Conservation (phyloP, 2,113 vertebrate species). For the Leiothrix lutea region DNA sequence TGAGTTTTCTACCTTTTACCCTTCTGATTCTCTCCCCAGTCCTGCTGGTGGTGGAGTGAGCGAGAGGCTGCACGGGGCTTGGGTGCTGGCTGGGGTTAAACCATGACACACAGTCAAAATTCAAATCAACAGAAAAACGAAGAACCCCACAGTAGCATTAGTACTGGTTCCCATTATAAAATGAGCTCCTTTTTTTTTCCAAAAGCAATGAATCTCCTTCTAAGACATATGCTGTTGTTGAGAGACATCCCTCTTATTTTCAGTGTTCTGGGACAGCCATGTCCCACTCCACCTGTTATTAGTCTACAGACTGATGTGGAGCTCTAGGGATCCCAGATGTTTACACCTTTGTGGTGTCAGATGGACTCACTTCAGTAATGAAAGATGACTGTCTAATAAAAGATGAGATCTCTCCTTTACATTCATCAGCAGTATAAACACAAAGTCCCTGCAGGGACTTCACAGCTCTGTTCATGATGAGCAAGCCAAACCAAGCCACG, state of each 20-base stretch:
- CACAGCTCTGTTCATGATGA: not conserved
- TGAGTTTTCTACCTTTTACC: not conserved
- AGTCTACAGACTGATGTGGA: not conserved
- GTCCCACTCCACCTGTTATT: not conserved
- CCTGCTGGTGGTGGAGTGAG: not conserved
- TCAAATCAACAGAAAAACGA: not conserved
- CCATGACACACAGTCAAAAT: not conserved
- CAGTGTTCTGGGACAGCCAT: not conserved
- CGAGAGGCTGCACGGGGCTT: rapidly evolving
- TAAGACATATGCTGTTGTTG: not conserved
- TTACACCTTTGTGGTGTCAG: not conserved
- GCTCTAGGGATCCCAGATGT: not conserved
- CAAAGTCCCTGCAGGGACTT: not conserved
- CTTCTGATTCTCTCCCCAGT: not conserved
- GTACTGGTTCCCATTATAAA: not conserved
- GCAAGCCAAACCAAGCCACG: not conserved
- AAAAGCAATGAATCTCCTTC: not conserved
- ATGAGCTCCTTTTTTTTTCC: not conserved
- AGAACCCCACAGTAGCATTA: not conserved
- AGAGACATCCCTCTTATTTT: not conserved
- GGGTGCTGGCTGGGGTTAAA: not conserved
- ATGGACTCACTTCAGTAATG: not conserved
- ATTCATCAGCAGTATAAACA: not conserved
- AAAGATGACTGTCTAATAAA: not conserved
- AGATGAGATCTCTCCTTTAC: not conserved